These are phyloP conservation scores for Lepeophtheirus nordmannii DNA, from an alignment of 2,888 invertebrate species.

Conservation along the genomic window DNA sequence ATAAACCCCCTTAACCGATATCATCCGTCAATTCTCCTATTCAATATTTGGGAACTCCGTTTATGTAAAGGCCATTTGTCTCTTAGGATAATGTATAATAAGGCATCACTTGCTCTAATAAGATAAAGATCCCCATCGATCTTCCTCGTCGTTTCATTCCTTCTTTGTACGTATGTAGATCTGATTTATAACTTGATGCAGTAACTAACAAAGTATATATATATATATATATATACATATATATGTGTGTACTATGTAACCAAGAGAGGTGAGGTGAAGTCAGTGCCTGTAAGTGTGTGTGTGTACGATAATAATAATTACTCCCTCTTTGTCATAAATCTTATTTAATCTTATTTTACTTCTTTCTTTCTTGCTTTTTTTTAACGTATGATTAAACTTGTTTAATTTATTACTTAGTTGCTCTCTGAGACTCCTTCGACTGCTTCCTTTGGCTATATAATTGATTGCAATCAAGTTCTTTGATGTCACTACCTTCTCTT, in stretches of 20 bases:
- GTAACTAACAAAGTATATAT: neutral
- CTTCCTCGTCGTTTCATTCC: too few species aligned
- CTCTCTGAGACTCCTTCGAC: too few species aligned
- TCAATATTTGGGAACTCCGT: too few species aligned
- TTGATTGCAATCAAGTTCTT: too few species aligned
- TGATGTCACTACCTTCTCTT: too few species aligned
- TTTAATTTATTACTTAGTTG: neutral
- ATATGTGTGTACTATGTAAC: neutral
- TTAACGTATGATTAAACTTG: slow-evolving; percentile 3
- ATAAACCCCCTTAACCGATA: too few species aligned
- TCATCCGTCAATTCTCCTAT: too few species aligned
- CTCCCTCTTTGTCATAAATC: slow-evolving; percentile 5
- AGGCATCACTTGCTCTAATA: too few species aligned
- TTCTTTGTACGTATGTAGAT: neutral
- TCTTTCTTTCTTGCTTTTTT: neutral
- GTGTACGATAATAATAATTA: slow-evolving; percentile 4
- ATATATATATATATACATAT: neutral
- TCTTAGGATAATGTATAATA: too few species aligned
- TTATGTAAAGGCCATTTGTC: too few species aligned
- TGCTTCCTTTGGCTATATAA: too few species aligned
- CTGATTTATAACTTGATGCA: slow-evolving; percentile 6
- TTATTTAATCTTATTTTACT: neutral
- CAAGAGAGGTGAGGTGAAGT: neutral
- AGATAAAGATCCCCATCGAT: too few species aligned
- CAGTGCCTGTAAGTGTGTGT: neutral